Evolutionary conservation across 2,113 vertebrate species (phyloP), one percentile per base, ranked within the genome.

Genomic region (Xiphophorus hellerii): DNA sequence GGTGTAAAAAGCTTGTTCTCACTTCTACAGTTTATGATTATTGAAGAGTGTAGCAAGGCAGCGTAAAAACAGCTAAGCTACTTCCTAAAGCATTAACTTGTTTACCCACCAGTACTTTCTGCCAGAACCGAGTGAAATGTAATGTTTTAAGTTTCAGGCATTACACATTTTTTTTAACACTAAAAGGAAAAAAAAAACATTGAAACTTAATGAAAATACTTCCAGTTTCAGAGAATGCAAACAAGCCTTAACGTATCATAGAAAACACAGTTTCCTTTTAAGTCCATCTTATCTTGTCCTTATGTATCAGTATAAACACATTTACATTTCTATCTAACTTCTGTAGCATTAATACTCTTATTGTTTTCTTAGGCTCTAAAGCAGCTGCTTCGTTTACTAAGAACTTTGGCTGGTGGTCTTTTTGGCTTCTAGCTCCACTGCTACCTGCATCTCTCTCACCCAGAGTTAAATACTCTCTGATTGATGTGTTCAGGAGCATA

Each of bases 401-500:
- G 10, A 54, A 54, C 22, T 54, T n/a, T 42, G 39, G 39, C 13
- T 42, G 39, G 13, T 42, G 39, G 13, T 42, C 39, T 15, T 42
- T 10, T 17, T 25, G 22, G 51, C 51, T n/a, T 77, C 65, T 37
- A 68, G 71, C 61, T 69, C 14, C 20, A 73, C 1, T 1, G 62
- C 62, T 42, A 27, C 69, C 63, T 66, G 63, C 30, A 69, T 77
- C 69, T 72, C 22, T 28, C 66, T 76, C 58, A 62, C 66, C 71
- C 58, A 62, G 48, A 3, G 64, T 58, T 65, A 78, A 80, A 74
- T 67, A 66, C 73, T 69, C 70, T 48, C 77, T 72, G 42, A 83
- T 66, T 72, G 82, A 82, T 80, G 29, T 58, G n/a, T 76, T 39
- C 63, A 64, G 74, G 69, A 78, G 76, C 74, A 63, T 69, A 77